phyloP scores from a whole-genome alignment of 2,888 invertebrate genomes.

The Pristionchus exspectatus region DNA sequence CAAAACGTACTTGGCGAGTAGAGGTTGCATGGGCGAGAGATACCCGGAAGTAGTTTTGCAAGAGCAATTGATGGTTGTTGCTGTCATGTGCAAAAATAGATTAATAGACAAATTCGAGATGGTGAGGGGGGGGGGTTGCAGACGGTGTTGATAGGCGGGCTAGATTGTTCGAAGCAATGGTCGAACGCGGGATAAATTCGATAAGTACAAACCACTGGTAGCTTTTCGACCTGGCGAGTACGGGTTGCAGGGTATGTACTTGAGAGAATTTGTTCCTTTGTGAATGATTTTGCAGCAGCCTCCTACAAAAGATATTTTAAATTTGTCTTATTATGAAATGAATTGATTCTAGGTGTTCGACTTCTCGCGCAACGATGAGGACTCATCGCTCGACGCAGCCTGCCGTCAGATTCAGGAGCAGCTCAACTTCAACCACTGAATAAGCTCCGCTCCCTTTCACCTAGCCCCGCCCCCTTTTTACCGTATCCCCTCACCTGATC shows the following conservation, averaged over 20 bases:
- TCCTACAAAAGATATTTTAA: background rate
- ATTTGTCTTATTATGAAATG: too few species aligned
- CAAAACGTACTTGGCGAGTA: too few species aligned
- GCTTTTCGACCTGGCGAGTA: too few species aligned
- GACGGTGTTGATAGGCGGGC: background rate
- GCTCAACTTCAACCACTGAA: slow-evolving; percentile 29
- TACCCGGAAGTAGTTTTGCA: too few species aligned
- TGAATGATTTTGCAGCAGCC: background rate
- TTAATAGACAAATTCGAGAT: background rate
- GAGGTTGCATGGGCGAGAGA: too few species aligned
- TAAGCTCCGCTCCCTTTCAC: background rate
- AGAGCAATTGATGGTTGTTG: too few species aligned
- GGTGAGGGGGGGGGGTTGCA: background rate
- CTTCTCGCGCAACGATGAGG: slow-evolving; percentile 21
- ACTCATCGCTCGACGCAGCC: background rate
- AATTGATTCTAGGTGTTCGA: slow-evolving; percentile 4
- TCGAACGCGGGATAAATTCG: too few species aligned
- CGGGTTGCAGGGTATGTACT: background rate
- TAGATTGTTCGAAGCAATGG: too few species aligned
- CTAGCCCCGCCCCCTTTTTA: background rate
- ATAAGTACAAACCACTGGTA: too few species aligned
- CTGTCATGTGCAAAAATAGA: too few species aligned
- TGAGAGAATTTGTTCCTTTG: background rate
- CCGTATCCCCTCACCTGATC: background rate
- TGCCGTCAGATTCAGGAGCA: slow-evolving; percentile 49